Evolutionary conservation across 2,888 invertebrate species (phyloP).

Genomic region (Ichneumoninae sp.): DNA sequence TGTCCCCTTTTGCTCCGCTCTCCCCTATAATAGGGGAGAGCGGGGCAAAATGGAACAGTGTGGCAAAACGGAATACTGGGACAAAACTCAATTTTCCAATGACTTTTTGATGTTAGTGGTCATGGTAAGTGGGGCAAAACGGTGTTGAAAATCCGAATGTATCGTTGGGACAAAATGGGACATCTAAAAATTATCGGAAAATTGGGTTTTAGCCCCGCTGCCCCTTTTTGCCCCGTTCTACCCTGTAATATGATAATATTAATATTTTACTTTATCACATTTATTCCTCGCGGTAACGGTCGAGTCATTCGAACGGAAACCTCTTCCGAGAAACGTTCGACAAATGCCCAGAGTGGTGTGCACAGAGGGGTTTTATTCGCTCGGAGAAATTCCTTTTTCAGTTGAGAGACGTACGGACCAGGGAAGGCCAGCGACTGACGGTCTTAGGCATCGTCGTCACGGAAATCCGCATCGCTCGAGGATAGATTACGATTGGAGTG

Average conservation of each 20-base stretch:
- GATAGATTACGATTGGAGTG: conserved; percentile 60
- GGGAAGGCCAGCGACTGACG: conserved; percentile 41
- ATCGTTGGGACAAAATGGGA: too few relatives aligned
- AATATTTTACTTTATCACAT: neutral
- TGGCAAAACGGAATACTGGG: too few relatives aligned
- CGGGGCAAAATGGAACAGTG: too few relatives aligned
- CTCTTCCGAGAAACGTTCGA: conserved; percentile 14
- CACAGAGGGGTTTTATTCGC: conserved; percentile 28
- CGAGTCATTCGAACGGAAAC: conserved; percentile 11
- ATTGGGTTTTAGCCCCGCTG: too few relatives aligned
- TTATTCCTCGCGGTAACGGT: neutral
- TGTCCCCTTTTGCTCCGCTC: too few relatives aligned
- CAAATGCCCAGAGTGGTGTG: conserved; percentile 16
- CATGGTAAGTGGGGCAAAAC: too few relatives aligned
- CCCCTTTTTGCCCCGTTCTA: too few relatives aligned
- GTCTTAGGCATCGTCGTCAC: conserved; percentile 33
- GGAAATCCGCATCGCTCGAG: conserved; percentile 60
- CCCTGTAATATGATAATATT: neutral
- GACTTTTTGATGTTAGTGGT: too few relatives aligned
- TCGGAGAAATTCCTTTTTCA: conserved; percentile 51
- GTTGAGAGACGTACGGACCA: conserved; percentile 15
- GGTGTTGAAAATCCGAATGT: too few relatives aligned
- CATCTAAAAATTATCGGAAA: too few relatives aligned
- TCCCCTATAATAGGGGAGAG: too few relatives aligned
- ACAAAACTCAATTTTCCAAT: too few relatives aligned